These are phyloP conservation scores for Athetis lepigone DNA, from an alignment of 2,888 invertebrate genomes.

Conservation along the genomic window DNA sequence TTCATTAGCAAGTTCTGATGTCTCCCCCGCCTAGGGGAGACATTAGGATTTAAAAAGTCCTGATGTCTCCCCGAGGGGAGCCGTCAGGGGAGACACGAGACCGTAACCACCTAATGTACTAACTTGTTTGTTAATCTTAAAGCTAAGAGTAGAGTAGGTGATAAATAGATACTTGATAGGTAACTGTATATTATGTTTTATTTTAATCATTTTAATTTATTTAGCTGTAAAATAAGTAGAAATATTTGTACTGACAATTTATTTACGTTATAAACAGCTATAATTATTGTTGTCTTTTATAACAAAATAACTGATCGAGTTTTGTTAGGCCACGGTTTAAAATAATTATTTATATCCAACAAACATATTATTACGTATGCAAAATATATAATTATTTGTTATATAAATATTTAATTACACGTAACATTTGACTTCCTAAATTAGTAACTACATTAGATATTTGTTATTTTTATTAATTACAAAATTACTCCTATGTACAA, in stretches of 20 bases:
- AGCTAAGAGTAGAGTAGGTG: constrained; percentile 37
- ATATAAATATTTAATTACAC: constrained; percentile 39
- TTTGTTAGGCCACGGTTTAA: constrained; percentile 42
- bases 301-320: constrained; percentile 37
- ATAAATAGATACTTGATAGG: constrained; percentile 11
- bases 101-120: constrained; percentile 27
- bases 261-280: constrained; percentile 10
- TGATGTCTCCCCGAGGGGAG: no score
- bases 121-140: constrained; percentile 41
- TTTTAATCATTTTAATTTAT: constrained; percentile 2
- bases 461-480: constrained; percentile 68
- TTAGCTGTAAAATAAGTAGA: constrained; percentile 14
- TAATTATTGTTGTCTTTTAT: constrained; percentile 51
- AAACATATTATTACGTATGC: constrained; percentile 54
- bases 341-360: constrained; percentile 8
- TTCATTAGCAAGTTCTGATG: no score
- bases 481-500: constrained; percentile 72
- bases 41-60: no score
- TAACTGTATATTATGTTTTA: constrained; percentile 12
- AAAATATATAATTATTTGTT: constrained; percentile 58
- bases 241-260: constrained; percentile 35
- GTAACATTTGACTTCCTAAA: constrained; percentile 63
- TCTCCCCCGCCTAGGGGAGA: no score
- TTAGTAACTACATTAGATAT: constrained; percentile 67
- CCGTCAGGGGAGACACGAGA: no score